A percentile compares a stretch with the other conserved stretches of the same genome.
Conservation (phyloP, 2,888 invertebrate species). For the Caenorhabditis sp. region DNA sequence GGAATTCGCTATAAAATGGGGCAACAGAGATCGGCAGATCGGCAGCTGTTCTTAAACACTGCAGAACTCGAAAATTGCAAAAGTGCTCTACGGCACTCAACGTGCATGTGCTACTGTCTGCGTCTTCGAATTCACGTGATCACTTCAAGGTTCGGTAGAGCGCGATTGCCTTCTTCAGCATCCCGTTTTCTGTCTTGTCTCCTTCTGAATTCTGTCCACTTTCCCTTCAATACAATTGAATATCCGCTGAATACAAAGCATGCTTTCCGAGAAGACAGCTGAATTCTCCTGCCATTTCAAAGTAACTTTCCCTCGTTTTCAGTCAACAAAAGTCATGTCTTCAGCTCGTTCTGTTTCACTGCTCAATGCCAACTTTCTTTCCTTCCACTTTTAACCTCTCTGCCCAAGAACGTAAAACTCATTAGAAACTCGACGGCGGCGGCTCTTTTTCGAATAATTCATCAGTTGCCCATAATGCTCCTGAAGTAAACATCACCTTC, state of each 20-base stretch:
- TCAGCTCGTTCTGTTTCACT: too few species aligned
- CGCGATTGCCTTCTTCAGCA: too few species aligned
- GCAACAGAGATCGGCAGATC: too few species aligned
- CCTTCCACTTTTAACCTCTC: not conserved
- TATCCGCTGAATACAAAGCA: not conserved
- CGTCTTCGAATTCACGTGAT: too few species aligned
- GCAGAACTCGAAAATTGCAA: too few species aligned
- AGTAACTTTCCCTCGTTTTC: not conserved
- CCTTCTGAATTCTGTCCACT: too few species aligned
- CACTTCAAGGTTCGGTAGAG: too few species aligned
- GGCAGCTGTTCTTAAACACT: too few species aligned
- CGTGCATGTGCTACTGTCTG: too few species aligned
- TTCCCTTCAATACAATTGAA: not conserved
- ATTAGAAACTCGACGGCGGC: not conserved
- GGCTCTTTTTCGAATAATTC: not conserved
- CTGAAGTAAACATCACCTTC: not conserved
- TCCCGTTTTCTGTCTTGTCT: too few species aligned
- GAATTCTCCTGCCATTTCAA: not conserved
- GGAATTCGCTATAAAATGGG: too few species aligned
- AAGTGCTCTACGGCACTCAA: too few species aligned
- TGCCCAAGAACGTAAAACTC: conserved; percentile 7
- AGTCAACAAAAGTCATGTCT: not conserved
- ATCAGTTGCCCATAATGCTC: conserved; percentile 2
- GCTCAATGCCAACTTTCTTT: not conserved
- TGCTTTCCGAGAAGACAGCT: not conserved